Base-by-base conservation (phyloP, 2,113 vertebrate species). In the Peromyscus leucopus region DNA sequence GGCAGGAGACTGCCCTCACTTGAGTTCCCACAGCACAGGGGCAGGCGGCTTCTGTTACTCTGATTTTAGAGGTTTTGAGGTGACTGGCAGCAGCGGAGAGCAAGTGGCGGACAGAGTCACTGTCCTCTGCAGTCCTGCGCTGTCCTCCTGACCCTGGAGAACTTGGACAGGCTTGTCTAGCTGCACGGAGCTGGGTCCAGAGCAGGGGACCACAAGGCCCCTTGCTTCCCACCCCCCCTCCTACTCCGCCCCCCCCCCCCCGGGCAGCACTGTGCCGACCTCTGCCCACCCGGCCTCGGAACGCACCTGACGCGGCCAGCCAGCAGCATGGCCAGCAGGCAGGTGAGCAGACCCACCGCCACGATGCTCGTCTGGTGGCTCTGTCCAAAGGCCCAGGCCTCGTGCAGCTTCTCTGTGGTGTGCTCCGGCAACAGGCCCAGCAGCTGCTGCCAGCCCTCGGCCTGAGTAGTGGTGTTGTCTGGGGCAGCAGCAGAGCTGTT, bases 261-360 rank as follows among this genome's bases (percentile, higher is more conserved):
- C 2, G 7, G 55, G 8, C 17, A 76, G 42, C 13, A 13, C 15
- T 9, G 17, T 5, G 24, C 39, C 65, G 19, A 28, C 5, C 8
- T 22, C 46, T 0, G 1, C 55, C 11, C 0, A 0, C 39, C 7
- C 16, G 3, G 0, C 11, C 17, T 78, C 5, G 1, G 1, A 93
- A 84, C 98, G 3, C 93, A 99, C 99, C 99, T 99, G 97, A 98
- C 92, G 55, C 99, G 98, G 55, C 99, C 99, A 0, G 99, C 99
- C 93, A 99, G 98, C 91, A 99, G 96, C 98, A 99, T 98, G 91
- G 99, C 99, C 88, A 99, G 98, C 82, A 99, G 96, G 98, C 99
- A 99, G 87, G 99, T 99, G 96, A 99, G 92, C 90, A 99, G 98
- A 65, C 99, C 99, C 72, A 99, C 96, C 10, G 98, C 98, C n/a